phyloP scores from a whole-genome alignment of 2,797 vertebrate species.

The Rhinoraja longicauda region DNA sequence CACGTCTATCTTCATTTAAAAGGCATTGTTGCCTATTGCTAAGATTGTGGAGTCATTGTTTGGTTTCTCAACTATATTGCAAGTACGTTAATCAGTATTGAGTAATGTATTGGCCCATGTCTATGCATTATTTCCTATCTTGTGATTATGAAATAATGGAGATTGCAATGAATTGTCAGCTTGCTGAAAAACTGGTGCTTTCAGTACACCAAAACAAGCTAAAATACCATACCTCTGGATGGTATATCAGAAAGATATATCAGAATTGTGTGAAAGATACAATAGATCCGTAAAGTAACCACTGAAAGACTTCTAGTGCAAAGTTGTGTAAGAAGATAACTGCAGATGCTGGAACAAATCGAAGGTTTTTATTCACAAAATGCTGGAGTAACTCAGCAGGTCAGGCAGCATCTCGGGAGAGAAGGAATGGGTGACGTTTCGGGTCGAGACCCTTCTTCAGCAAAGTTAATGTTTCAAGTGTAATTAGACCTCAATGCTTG shows the following conservation, averaged over 20 bases:
- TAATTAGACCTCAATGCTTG: background rate
- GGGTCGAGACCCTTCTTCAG: no score
- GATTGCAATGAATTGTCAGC: background rate
- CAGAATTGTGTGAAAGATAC: background rate
- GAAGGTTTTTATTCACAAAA: no score
- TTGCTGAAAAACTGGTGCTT: background rate
- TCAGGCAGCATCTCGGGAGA: background rate
- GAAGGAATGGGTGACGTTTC: no score
- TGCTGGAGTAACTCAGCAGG: no score
- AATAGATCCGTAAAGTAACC: no score
- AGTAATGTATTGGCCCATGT: background rate
- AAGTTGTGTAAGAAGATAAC: background rate
- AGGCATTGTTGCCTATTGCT: background rate
- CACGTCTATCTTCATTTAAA: no score
- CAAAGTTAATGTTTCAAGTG: background rate
- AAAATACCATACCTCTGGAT: no score
- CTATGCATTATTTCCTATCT: background rate
- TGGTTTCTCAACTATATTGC: background rate
- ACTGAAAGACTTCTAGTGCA: background rate
- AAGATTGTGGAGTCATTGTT: background rate
- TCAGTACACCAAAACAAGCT: background rate
- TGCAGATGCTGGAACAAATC: no score
- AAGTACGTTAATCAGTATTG: background rate
- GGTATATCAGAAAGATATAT: background rate
- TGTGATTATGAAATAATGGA: slow-evolving; percentile 15